Base-by-base conservation (phyloP, 2,113 vertebrate species). In the Machaerirhynchus nigripectus region DNA sequence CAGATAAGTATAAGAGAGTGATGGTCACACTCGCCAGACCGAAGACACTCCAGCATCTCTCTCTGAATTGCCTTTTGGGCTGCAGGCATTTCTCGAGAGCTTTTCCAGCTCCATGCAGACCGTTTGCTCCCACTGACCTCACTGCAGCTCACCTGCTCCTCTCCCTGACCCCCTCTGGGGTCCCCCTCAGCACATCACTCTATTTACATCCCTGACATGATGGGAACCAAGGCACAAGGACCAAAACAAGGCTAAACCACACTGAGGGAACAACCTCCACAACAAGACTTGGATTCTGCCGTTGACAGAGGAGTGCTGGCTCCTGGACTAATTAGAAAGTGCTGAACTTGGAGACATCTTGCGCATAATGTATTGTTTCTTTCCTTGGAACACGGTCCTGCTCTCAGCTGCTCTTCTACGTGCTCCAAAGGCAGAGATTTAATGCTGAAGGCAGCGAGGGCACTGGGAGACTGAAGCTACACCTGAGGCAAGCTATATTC, bases 81-180 rank as follows among this genome's bases (percentile, higher is more conserved):
- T 77, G 46, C 31, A 84, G 68, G 23, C 60, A 64, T n/a, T 81
- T 82, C 69, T 67, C 0, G 0, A 63, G 74, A 90, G 35, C 56
- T 57, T 63, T 55, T 24, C 42, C 46, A 90, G 42, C 50, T 78
- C 68, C 24, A 3, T 9, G 30, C 21, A 65, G 44, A 24, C 47
- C 71, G 50, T 77, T 13, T 12, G 2, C n/a, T 75, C 49, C 12
- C 1, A 1, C 23, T 0, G 1, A 27, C 10, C 7, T 33, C 0
- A 0, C 47, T 76, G 53, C 33, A 91, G 76, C 39, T 86, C 19
- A 0, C 10, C 77, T n/a, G 69, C 50, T 63, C 10, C 61, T 42
- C 49, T 40, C 35, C 53, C 52, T 75, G 78, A 63, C 13, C 33
- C 0, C 6, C 11, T 78, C 2, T 24, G 14, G 13, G 17, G 1